Evolutionary conservation across 2,113 vertebrate genomes (phyloP).

Genomic region (Ornithorhynchus anatinus): DNA sequence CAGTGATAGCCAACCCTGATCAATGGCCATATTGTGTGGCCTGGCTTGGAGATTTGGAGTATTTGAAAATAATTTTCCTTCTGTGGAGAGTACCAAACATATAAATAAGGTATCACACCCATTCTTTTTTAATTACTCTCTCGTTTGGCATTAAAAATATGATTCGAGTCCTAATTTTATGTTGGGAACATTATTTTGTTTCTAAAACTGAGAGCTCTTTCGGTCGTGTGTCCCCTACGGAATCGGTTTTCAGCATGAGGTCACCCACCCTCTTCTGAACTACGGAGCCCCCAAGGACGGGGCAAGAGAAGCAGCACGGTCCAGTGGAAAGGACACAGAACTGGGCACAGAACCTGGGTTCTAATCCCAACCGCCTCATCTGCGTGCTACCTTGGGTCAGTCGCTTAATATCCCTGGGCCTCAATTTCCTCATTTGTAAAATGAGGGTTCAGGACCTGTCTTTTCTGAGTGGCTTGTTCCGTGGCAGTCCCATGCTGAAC

Average conservation of each 20-base stretch:
- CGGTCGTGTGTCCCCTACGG: accelerated
- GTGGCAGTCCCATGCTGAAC: background rate
- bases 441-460: too few species aligned
- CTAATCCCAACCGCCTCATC: too few species aligned
- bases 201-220: conserved; percentile 18
- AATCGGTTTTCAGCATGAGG: too few species aligned
- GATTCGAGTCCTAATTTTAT: conserved; percentile 3
- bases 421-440: too few species aligned
- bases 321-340: too few species aligned
- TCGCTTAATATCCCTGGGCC: too few species aligned
- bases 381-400: too few species aligned
- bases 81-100: conserved; percentile 19
- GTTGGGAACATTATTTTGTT: conserved; percentile 8
- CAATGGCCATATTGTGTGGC: background rate
- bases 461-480: conserved; percentile 33
- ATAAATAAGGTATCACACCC: background rate
- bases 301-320: too few species aligned
- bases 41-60: background rate
- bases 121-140: background rate
- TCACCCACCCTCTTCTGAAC: too few species aligned
- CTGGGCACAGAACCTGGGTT: too few species aligned
- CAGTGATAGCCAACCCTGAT: conserved; percentile 37
- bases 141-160: background rate
- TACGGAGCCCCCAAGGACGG: too few species aligned
- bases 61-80: background rate